Conservation (phyloP, 2,113 vertebrate species). For the Sorex fumeus region DNA sequence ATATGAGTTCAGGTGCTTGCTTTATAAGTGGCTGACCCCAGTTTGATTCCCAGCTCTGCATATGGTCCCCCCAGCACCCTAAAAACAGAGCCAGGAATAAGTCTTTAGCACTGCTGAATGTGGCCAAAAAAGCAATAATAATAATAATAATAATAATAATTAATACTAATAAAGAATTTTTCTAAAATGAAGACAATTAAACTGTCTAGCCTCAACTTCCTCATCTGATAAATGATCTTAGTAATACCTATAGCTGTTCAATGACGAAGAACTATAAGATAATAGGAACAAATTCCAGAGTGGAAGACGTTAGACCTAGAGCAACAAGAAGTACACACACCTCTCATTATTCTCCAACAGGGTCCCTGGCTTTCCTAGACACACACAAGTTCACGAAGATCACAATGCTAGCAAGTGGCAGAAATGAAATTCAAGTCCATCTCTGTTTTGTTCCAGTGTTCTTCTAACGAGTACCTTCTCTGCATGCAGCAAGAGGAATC, state of each 20-base stretch:
- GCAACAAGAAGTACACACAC: too few relatives aligned
- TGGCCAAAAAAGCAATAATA: too few relatives aligned
- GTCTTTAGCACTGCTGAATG: too few relatives aligned
- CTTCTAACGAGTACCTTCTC: not conserved
- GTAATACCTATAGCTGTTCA: not conserved
- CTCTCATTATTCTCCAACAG: not conserved
- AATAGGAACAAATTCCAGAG: not conserved
- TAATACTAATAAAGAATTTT: not conserved
- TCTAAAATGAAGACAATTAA: too few relatives aligned
- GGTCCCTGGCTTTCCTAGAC: slow-evolving; percentile 3
- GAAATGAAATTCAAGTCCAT: not conserved
- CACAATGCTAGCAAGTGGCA: not conserved
- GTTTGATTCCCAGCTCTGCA: not conserved
- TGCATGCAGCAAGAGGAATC: not conserved
- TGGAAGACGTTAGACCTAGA: not conserved
- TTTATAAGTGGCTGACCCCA: not conserved
- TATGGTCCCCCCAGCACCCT: too few relatives aligned
- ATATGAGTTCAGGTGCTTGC: too few relatives aligned
- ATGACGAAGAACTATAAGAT: not conserved
- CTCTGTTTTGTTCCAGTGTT: not conserved
- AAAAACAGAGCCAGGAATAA: too few relatives aligned
- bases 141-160: too few relatives aligned
- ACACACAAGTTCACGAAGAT: slow-evolving; percentile 22
- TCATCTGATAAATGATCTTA: slow-evolving; percentile 48
- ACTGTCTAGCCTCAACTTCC: not conserved